Percentiles rank a stretch among this genome's conserved stretches.
Conservation (phyloP, 1,140 invertebrate genomes). For the Drosophila simulans region DNA sequence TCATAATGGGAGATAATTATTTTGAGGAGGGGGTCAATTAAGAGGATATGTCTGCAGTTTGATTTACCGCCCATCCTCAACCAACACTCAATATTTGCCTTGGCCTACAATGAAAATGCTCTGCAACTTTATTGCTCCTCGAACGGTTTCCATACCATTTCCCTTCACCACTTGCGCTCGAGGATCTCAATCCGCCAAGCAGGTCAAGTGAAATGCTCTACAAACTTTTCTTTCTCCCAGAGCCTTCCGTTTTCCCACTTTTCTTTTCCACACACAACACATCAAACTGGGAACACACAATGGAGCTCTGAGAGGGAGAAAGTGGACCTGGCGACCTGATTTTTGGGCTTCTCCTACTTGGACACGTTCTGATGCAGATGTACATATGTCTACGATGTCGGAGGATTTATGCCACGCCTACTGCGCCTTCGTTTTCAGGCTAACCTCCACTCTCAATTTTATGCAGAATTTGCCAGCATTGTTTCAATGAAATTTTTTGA, state of each 20-base stretch:
- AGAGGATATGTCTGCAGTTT: not conserved
- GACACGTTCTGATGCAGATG: conserved; percentile 46
- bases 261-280: conserved; percentile 14
- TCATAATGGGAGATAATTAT: conserved; percentile 42
- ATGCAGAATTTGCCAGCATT: conserved; percentile 17
- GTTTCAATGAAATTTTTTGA: conserved; percentile 34
- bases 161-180: conserved; percentile 18
- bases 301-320: conserved; percentile 48
- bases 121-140: conserved; percentile 11
- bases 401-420: conserved; percentile 12
- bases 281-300: conserved; percentile 41
- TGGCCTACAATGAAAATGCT: conserved; percentile 52
- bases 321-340: conserved; percentile 60
- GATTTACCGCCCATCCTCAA: not conserved
- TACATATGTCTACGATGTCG: conserved; percentile 1
- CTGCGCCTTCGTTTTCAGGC: not conserved
- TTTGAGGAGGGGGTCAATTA: conserved; percentile 12
- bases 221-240: conserved; percentile 44
- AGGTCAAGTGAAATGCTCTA: conserved; percentile 66
- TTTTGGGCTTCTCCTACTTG: conserved; percentile 45
- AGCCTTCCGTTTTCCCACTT: conserved; percentile 1
- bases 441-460: conserved; percentile 15
- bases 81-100: conserved; percentile 10
- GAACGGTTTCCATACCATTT: conserved; percentile 44
- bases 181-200: conserved; percentile 28